Percentiles rank a stretch among this genome's conserved stretches.
Conservation (phyloP, 1,140 invertebrate species). For the Drosophila sp. region DNA sequence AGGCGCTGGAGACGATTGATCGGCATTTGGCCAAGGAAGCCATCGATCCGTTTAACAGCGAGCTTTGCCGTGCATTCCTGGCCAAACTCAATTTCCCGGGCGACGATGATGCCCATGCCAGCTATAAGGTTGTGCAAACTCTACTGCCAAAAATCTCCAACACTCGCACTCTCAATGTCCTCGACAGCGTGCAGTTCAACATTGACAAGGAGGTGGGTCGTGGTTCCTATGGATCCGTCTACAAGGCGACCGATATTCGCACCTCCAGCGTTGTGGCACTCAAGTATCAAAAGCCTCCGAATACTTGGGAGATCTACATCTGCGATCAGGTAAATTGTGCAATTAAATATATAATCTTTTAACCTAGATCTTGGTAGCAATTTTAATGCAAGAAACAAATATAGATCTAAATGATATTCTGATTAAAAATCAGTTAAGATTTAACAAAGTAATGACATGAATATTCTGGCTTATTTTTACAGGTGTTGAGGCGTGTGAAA, state of each 20-base stretch:
- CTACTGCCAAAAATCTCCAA: slow-evolving; percentile 85
- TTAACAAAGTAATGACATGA: too few species aligned
- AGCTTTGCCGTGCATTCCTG: slow-evolving; percentile 86
- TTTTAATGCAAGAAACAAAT: too few species aligned
- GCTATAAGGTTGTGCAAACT: slow-evolving; percentile 80
- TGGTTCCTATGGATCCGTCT: slow-evolving; percentile 91
- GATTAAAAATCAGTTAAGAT: too few species aligned
- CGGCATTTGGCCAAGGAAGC: slow-evolving; percentile 73
- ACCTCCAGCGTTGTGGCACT: slow-evolving; percentile 88
- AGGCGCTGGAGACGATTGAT: slow-evolving; percentile 77
- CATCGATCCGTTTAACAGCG: slow-evolving; percentile 87
- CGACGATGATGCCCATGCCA: slow-evolving; percentile 71
- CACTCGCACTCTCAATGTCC: slow-evolving; percentile 85
- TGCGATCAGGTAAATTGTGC: slow-evolving; percentile 89
- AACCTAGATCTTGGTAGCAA: too few species aligned
- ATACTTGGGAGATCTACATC: slow-evolving; percentile 93
- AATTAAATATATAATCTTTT: background rate
- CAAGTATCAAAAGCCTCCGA: slow-evolving; percentile 92
- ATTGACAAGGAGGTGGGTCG: slow-evolving; percentile 91
- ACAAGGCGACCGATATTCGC: slow-evolving; percentile 85
- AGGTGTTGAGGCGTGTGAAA: slow-evolving; percentile 73
- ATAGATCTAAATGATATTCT: too few species aligned
- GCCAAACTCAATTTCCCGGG: slow-evolving; percentile 86
- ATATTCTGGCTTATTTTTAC: background rate
- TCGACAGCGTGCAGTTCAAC: slow-evolving; percentile 87